Percentiles rank a stretch among this genome's conserved stretches.
phyloP scores from a whole-genome alignment of 2,888 invertebrate species.

The Ellobium chinense region DNA sequence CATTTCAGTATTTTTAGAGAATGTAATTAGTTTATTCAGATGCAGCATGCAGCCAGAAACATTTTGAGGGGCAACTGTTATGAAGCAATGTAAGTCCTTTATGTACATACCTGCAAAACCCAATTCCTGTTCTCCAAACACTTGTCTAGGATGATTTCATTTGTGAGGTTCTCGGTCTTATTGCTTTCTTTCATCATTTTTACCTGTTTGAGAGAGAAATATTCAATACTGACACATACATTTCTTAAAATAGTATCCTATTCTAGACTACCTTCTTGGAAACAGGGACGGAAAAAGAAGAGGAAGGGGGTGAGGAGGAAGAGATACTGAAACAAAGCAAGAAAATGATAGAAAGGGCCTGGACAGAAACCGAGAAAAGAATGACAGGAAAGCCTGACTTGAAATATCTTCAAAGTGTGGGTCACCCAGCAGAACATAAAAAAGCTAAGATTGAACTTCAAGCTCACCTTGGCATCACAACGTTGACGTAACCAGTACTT shows the following conservation, averaged over 20 bases:
- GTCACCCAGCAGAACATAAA: neutral
- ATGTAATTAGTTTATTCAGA: no score
- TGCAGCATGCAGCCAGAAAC: no score
- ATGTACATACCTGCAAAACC: conserved; percentile 77
- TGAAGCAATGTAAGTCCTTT: no score
- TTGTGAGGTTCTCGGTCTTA: conserved; percentile 54
- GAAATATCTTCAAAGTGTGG: neutral
- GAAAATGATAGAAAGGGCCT: no score
- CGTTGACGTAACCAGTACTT: conserved; percentile 73
- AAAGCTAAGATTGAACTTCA: neutral
- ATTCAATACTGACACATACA: no score
- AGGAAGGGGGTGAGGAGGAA: no score
- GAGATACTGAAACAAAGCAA: neutral
- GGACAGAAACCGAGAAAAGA: neutral
- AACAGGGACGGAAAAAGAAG: no score
- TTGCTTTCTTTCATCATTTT: conserved; percentile 66
- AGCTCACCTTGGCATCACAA: conserved; percentile 72
- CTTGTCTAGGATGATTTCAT: conserved; percentile 72
- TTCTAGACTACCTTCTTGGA: no score
- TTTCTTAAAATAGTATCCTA: no score
- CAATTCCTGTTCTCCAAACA: conserved; percentile 75
- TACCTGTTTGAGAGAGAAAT: conserved; percentile 57
- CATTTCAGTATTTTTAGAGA: no score
- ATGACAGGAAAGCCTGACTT: neutral
- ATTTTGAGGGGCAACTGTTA: no score